Base-by-base conservation (phyloP, 2,797 vertebrate species). In the Fundulus diaphanus region DNA sequence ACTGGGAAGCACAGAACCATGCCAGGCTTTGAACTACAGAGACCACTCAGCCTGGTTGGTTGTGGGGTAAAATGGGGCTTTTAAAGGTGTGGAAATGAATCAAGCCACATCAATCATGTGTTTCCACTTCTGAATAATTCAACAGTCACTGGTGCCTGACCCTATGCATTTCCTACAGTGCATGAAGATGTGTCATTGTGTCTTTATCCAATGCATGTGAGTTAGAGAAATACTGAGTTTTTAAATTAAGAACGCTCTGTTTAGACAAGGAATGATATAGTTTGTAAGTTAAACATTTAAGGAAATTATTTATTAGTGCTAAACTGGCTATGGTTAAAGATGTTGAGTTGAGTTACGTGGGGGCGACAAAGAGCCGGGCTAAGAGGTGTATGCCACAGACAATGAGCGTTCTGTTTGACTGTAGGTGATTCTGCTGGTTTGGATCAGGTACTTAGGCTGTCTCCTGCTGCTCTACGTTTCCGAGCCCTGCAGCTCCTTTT, bases 401-500 rank as follows among this genome's bases (percentile, higher is more conserved):
- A 99, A 98, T 96, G 96, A 96, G 84, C 49, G 88, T 96, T 97
- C 96, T 99, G 97, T 98, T 96, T 94, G 56, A 77, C 83, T 87
- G 72, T 83, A 91, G 92, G 92, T 88, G 94, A 90, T 89, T 89
- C 82, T 89, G 90, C 86, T 95, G 93, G 93, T 95, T 93, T 94
- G 93, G 93, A 94, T 96, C 94, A 94, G 94, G 95, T 95, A 96
- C 92, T 93, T 94, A 87, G 90, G 85, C 78, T 94, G 92, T 95
- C 93, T 52, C 49, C 89, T 77, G 95, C 91, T 89, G 91, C 93
- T 93, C 93, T 92, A 93, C 89, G 94, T 94, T 94, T 94, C 86
- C 89, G 83, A 93, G 92, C 95, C 95, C 95, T 95, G 94, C 95
- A 92, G 95, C 93, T 94, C 94, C 93, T 91, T 86, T 87, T 87